Evolutionary conservation across 2,888 invertebrate species (phyloP).

Genomic region (Philereme transversata): DNA sequence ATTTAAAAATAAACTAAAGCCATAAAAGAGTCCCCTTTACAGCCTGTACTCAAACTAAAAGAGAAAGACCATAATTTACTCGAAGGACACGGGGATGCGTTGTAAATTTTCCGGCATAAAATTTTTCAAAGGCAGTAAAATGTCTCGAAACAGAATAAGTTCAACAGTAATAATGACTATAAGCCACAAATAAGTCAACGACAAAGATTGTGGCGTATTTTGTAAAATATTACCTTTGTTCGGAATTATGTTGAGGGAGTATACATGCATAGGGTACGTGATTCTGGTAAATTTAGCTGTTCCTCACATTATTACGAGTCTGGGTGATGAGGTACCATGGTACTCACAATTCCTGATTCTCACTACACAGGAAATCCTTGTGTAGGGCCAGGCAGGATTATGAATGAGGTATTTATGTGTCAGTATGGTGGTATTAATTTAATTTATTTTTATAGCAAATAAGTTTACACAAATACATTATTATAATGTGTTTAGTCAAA

Average conservation of each 20-base stretch:
- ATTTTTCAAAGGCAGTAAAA: conserved; percentile 48
- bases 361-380: too few species aligned
- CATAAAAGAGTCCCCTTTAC: conserved; percentile 57
- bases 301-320: too few species aligned
- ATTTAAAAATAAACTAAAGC: conserved; percentile 50
- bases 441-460: too few species aligned
- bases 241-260: conserved; percentile 16
- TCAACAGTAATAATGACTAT: conserved; percentile 46
- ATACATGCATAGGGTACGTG: too few species aligned
- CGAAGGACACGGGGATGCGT: conserved; percentile 51
- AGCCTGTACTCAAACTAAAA: conserved; percentile 49
- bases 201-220: conserved; percentile 29
- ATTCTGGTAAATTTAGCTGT: too few species aligned
- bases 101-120: conserved; percentile 58
- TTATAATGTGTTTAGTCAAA: too few species aligned
- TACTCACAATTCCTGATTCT: too few species aligned
- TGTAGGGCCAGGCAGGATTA: too few species aligned
- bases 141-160: conserved; percentile 41
- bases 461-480: too few species aligned
- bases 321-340: too few species aligned
- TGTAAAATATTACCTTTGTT: conserved; percentile 38
- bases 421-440: too few species aligned
- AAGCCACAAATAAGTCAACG: conserved; percentile 55
- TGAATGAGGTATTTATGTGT: too few species aligned
- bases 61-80: conserved; percentile 57